A percentile compares a stretch with the other conserved stretches of the same genome.
Conservation (phyloP, 2,113 vertebrate genomes). For the Sturnus vulgaris region DNA sequence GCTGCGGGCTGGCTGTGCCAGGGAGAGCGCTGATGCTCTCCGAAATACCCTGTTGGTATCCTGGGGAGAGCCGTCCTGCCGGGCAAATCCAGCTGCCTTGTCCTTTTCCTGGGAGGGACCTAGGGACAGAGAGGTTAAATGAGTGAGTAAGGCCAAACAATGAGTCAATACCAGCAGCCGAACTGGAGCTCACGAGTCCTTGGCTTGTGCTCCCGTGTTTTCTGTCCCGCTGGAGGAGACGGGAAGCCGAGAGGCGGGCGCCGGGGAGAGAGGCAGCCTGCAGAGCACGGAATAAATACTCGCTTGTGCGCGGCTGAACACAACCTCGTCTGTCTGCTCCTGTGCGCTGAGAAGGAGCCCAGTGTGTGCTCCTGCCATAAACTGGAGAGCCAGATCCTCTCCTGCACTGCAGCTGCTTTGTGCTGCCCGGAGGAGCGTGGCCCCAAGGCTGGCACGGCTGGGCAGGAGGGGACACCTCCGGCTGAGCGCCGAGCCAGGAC, state of each 20-base stretch:
- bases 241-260: neutral
- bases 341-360: neutral
- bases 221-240: neutral
- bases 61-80: neutral
- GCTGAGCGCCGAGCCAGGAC: accelerated
- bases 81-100: neutral
- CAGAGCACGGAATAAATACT: neutral
- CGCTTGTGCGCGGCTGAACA: neutral
- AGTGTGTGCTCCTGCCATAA: neutral
- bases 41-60: neutral
- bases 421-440: neutral
- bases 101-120: neutral
- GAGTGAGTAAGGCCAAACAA: neutral
- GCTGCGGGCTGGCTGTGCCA: neutral
- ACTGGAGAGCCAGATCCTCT: neutral
- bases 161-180: neutral
- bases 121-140: neutral
- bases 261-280: neutral
- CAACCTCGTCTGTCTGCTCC: neutral
- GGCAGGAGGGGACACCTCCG: neutral
- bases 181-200: neutral
- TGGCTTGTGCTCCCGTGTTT: neutral
- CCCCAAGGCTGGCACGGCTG: neutral
- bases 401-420: neutral
- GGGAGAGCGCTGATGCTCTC: neutral